Conservation (phyloP, 2,797 vertebrate genomes). For the Falco columbarius region DNA sequence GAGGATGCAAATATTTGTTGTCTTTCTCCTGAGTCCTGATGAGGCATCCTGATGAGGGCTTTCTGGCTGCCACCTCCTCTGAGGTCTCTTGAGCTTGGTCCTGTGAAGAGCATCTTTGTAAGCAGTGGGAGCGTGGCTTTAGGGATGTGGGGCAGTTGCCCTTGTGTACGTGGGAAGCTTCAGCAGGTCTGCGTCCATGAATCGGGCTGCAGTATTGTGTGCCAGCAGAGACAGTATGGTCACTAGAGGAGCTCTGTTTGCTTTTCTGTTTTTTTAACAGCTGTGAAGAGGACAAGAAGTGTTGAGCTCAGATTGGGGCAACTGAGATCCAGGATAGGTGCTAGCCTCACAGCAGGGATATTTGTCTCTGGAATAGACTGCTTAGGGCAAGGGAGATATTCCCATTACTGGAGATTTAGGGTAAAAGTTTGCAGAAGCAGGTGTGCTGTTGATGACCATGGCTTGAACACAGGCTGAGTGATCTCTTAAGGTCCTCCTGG, state of each 20-base stretch:
- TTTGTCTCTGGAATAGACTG: neutral
- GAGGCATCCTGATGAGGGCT: slow-evolving; percentile 22
- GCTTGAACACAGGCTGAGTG: neutral
- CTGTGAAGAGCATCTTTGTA: neutral
- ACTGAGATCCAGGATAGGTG: neutral
- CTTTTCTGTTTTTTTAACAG: neutral
- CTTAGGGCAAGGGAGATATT: neutral
- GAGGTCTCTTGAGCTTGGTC: neutral
- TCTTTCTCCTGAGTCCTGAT: neutral
- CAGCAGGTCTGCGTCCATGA: neutral
- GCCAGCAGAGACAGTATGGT: neutral
- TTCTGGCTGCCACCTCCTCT: neutral
- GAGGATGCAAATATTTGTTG: slow-evolving; percentile 63
- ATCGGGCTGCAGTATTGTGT: neutral
- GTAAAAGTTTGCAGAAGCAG: neutral
- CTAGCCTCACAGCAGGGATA: neutral
- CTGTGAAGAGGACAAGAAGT: neutral
- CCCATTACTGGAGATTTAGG: neutral
- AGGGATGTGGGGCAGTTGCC: neutral
- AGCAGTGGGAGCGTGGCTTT: neutral
- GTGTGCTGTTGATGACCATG: neutral
- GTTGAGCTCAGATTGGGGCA: neutral
- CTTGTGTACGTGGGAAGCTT: neutral
- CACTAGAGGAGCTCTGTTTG: neutral
- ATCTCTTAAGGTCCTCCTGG: neutral